phyloP scores from a whole-genome alignment of 2,797 vertebrate species.

The Smutsia temminckii region DNA sequence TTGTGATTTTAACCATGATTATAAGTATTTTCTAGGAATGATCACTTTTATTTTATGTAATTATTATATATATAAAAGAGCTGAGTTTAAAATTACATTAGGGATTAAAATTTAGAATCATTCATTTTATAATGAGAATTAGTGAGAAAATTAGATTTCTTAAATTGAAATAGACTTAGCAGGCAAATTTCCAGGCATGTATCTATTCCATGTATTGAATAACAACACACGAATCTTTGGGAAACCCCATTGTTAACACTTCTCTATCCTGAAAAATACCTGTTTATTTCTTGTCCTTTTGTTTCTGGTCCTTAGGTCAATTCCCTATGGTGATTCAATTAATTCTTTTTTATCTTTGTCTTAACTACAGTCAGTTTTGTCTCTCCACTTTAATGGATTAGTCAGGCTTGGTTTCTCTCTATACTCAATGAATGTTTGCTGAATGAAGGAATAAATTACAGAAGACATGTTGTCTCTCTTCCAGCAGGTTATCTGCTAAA shows the following conservation, averaged over 20 bases:
- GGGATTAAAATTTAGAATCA: slow-evolving; percentile 14
- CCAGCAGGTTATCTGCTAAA: slow-evolving; percentile 43
- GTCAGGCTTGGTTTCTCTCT: slow-evolving; percentile 29
- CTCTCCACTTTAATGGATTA: slow-evolving; percentile 33
- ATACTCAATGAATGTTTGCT: slow-evolving; percentile 18
- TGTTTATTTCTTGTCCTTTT: slow-evolving; percentile 45
- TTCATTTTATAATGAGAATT: slow-evolving; percentile 40
- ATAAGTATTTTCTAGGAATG: slow-evolving; percentile 31
- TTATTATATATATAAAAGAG: neutral
- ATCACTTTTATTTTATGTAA: slow-evolving; percentile 26
- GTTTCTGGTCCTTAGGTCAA: slow-evolving; percentile 39
- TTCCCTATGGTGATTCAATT: slow-evolving; percentile 15
- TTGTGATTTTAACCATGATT: slow-evolving; percentile 40
- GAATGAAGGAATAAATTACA: slow-evolving; percentile 53
- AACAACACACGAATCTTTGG: neutral
- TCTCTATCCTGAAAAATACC: neutral
- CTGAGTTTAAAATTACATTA: slow-evolving; percentile 23
- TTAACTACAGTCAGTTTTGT: slow-evolving; percentile 46
- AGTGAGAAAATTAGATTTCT: slow-evolving; percentile 37
- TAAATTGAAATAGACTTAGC: slow-evolving; percentile 41
- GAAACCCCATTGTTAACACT: neutral
- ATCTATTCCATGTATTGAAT: neutral
- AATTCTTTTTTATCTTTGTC: neutral
- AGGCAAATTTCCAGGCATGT: slow-evolving; percentile 19
- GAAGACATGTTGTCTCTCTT: slow-evolving; percentile 35